Base-by-base conservation (phyloP, 2,797 vertebrate genomes). In the Malacoraja senta region DNA sequence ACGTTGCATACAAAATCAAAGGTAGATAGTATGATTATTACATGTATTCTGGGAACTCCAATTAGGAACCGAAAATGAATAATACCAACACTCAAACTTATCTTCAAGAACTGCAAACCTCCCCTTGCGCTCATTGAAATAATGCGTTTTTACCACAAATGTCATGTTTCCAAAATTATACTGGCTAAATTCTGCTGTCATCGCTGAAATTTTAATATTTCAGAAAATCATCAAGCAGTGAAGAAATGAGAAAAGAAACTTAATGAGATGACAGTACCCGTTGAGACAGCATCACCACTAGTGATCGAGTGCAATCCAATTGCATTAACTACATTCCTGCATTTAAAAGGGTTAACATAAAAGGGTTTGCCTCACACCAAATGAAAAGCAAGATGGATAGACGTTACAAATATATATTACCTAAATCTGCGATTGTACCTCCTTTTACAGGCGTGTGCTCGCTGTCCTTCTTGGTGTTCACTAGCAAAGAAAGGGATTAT, bases 391-490 rank as follows among this genome's bases (percentile, higher is more conserved):
- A 65, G 61, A 21, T 35, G 8, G 17, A 63, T 19, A 7, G 26
- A 84, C 63, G 0, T 63, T 8, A 63, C n/a, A 93, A 24, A 15
- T 53, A 92, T 96, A 26, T n/a, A 92, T 96, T 96, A 99, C 98
- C 98, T 93, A 99, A 94, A 95, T 99, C 98, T 0, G 98, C 97
- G 65, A 98, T 96, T 0, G 97, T 98, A 93, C 98, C 98, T 94
- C 99, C 98, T 95, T 99, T 99, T 83, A 99, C 97, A 0, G 98
- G 98, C 0, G 98, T 98, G 93, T 97, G 98, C 94, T 99, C 98
- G 29, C 96, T 98, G 96, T 99, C 98, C 94, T 98, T 99, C 97
- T 99, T 99, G 94, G 98, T 97, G 95, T 98, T 98, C 93, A 98
- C 98, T 99, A 94, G 77, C 72, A 19, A 3, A 93, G 94, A 93